A percentile compares a stretch with the other conserved stretches of the same genome.
These are phyloP conservation scores for Syrrhaptes paradoxus DNA, from an alignment of 2,113 vertebrate genomes.

Conservation along the genomic window DNA sequence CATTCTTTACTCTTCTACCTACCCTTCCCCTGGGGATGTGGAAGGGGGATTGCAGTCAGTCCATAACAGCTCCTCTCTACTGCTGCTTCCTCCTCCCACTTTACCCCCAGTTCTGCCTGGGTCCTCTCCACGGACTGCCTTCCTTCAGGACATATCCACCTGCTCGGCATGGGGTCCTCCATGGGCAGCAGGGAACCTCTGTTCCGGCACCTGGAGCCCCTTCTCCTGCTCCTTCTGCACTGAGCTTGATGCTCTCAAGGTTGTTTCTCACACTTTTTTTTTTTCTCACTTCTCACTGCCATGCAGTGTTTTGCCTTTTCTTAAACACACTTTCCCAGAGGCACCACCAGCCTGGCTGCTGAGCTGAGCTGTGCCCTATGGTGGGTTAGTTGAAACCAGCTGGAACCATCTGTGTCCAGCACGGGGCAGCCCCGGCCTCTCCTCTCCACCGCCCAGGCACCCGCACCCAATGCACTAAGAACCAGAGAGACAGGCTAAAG, in stretches of 20 bases:
- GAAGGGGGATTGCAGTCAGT: too few species aligned
- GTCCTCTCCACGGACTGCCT: not conserved
- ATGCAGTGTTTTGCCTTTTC: not conserved
- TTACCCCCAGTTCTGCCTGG: not conserved
- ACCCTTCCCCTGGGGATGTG: fast-evolving
- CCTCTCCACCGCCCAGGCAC: not conserved
- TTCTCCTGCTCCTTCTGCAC: not conserved
- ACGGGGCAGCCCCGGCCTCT: too few species aligned
- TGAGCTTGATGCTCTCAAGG: not conserved
- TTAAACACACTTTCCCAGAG: not conserved
- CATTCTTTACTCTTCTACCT: not conserved
- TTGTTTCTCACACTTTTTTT: not conserved
- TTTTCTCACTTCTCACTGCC: not conserved
- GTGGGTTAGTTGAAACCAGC: too few species aligned
- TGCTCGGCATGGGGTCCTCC: not conserved
- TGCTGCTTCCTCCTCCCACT: not conserved
- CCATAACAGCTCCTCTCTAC: not conserved
- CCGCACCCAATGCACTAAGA: not conserved
- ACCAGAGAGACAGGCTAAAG: not conserved
- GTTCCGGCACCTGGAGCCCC: not conserved
- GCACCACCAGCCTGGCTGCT: too few species aligned
- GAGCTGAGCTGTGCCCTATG: not conserved
- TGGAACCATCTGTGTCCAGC: too few species aligned
- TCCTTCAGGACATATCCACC: not conserved
- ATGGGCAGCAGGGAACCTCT: not conserved